Conservation (phyloP, 1,140 invertebrate species). For the Drosophila tristis region DNA sequence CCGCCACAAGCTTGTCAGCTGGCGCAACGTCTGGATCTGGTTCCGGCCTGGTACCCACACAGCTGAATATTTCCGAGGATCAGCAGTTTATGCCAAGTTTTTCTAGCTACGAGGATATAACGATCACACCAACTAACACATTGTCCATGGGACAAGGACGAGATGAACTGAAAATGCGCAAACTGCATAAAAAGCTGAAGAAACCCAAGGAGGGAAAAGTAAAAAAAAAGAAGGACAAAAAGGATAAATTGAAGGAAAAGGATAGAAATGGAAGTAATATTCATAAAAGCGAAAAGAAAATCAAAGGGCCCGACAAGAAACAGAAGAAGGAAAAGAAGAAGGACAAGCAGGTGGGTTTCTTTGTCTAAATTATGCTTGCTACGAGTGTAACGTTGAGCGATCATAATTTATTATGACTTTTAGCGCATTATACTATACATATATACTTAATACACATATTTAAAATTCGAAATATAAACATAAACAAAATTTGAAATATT, state of each 20-base stretch:
- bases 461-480: too few relatives aligned
- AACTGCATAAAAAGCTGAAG: slow-evolving; percentile 89
- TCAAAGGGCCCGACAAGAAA: slow-evolving; percentile 87
- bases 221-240: slow-evolving; percentile 92
- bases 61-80: slow-evolving; percentile 25
- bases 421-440: too few relatives aligned
- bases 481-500: too few relatives aligned
- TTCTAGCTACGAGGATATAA: slow-evolving; percentile 60
- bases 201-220: slow-evolving; percentile 88
- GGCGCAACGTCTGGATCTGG: slow-evolving; percentile 56
- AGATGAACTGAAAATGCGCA: slow-evolving; percentile 85
- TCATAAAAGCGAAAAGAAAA: slow-evolving; percentile 58
- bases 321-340: slow-evolving; percentile 87
- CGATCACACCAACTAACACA: slow-evolving; percentile 57
- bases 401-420: too few relatives aligned
- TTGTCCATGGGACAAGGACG: neutral
- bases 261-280: slow-evolving; percentile 81
- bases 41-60: neutral
- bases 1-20: slow-evolving; percentile 49
- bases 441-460: too few relatives aligned
- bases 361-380: too few relatives aligned
- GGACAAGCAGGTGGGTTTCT: slow-evolving; percentile 34
- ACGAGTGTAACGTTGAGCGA: too few relatives aligned
- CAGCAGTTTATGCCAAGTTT: slow-evolving; percentile 28
- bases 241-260: slow-evolving; percentile 87